Evolutionary conservation across 1,140 invertebrate species (phyloP).

Genomic region (Drosophila pseudoobscura): DNA sequence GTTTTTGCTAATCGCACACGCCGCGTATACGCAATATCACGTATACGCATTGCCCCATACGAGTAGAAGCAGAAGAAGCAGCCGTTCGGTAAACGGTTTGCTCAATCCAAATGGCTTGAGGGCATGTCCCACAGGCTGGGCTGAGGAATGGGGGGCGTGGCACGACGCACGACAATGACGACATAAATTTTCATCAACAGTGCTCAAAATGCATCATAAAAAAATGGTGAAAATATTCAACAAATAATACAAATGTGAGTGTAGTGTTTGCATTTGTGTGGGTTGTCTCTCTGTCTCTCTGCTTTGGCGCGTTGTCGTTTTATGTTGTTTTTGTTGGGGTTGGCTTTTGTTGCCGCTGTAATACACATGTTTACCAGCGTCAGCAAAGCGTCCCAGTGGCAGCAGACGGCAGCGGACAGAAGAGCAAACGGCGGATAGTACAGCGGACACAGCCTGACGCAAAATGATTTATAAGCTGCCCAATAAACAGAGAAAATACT

Average conservation of each 20-base stretch:
- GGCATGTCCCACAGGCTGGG: conserved; percentile 14
- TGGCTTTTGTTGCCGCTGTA: conserved; percentile 19
- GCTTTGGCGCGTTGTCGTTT: too few relatives aligned
- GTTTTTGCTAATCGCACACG: conserved; percentile 51
- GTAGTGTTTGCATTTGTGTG: conserved; percentile 13
- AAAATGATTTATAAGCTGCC: conserved; percentile 71
- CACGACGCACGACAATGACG: conserved; percentile 66
- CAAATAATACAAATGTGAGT: conserved; percentile 51
- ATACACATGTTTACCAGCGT: conserved; percentile 70
- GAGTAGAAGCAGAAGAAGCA: conserved; percentile 19
- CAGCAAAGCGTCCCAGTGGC: conserved; percentile 69
- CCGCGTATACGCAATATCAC: conserved; percentile 66
- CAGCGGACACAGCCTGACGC: conserved; percentile 55
- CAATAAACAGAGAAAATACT: conserved; percentile 45
- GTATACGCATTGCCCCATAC: conserved; percentile 57
- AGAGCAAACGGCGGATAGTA: too few relatives aligned
- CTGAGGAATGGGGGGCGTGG: conserved; percentile 26
- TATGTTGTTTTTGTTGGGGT: conserved; percentile 5
- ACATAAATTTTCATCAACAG: conserved; percentile 66
- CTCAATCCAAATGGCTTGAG: conserved; percentile 17
- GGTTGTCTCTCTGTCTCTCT: conserved; percentile 22
- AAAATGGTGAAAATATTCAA: conserved; percentile 55
- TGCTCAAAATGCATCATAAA: conserved; percentile 42
- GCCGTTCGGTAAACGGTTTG: conserved; percentile 53
- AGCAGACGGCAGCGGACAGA: conserved; percentile 50